Evolutionary conservation across 2,797 vertebrate genomes (phyloP).

Genomic region (Cygnus olor): DNA sequence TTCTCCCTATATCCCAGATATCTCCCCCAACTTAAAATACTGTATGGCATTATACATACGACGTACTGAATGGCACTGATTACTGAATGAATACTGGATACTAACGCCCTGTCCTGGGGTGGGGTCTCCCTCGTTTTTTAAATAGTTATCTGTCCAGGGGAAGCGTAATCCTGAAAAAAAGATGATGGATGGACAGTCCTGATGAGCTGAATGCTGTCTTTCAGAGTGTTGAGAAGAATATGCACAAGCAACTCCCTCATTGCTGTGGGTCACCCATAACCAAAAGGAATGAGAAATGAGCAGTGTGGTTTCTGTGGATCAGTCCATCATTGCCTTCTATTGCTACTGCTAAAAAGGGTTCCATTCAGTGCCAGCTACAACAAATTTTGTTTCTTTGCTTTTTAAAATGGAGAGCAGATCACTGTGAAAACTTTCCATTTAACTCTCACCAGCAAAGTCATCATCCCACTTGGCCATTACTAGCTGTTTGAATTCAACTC

Average conservation of each 20-base stretch:
- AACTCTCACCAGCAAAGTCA: not conserved
- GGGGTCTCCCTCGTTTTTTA: not conserved
- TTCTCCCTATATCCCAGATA: conserved; percentile 7
- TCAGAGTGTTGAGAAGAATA: not conserved
- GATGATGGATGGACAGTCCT: not conserved
- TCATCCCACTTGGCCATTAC: not conserved
- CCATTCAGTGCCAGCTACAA: conserved; percentile 21
- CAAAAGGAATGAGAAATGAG: conserved; percentile 32
- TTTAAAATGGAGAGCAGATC: conserved; percentile 25
- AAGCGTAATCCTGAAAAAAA: not conserved
- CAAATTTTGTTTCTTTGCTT: not conserved
- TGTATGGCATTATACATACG: not conserved
- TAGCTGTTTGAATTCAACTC: not conserved
- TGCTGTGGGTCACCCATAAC: conserved; percentile 4
- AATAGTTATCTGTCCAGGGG: not conserved
- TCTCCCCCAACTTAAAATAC: not conserved
- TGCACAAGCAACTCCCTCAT: conserved; percentile 2
- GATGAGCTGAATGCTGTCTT: conserved; percentile 13
- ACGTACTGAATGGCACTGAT: not conserved
- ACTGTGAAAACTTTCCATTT: not conserved
- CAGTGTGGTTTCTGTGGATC: conserved; percentile 17
- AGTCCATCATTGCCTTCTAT: not conserved
- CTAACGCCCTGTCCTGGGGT: not conserved
- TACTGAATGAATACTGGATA: not conserved
- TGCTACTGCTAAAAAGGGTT: not conserved